phyloP scores from a whole-genome alignment of 2,888 invertebrate genomes.

The Eupeodes latifasciatus region DNA sequence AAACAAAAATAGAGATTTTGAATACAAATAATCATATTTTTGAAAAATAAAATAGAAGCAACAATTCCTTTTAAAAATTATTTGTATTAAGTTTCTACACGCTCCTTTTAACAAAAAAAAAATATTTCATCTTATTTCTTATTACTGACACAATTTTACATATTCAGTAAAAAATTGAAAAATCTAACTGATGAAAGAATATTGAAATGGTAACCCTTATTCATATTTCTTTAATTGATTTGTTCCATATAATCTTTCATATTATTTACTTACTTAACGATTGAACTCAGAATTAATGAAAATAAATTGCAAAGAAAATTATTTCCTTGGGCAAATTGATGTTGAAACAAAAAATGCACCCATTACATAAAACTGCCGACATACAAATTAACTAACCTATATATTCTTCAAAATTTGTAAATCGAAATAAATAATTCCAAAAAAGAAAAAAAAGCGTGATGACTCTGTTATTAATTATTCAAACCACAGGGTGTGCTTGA shows the following conservation, averaged over 20 bases:
- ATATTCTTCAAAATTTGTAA: background rate
- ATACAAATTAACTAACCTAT: background rate
- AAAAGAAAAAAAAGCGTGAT: slow-evolving; percentile 2
- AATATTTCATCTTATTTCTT: too few relatives aligned
- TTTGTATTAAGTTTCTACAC: too few relatives aligned
- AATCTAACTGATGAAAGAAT: too few relatives aligned
- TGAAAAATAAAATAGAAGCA: too few relatives aligned
- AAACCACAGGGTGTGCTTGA: slow-evolving; percentile 7
- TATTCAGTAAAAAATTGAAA: too few relatives aligned
- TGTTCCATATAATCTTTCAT: slow-evolving; percentile 10
- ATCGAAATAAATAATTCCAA: background rate
- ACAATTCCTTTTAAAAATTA: too few relatives aligned
- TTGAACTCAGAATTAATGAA: slow-evolving; percentile 33
- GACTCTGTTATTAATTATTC: background rate
- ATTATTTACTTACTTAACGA: slow-evolving; percentile 2
- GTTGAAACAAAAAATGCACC: background rate
- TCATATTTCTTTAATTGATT: slow-evolving; percentile 28
- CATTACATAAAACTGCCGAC: too few relatives aligned
- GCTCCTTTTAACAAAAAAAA: too few relatives aligned
- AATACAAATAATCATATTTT: too few relatives aligned
- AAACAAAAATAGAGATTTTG: too few relatives aligned
- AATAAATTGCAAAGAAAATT: slow-evolving; percentile 5
- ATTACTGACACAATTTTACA: too few relatives aligned
- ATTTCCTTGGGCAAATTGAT: slow-evolving; percentile 10
- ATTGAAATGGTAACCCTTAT: background rate